These are phyloP conservation scores for Fopius arisanus DNA, from an alignment of 1,140 invertebrate species.

Conservation along the genomic window DNA sequence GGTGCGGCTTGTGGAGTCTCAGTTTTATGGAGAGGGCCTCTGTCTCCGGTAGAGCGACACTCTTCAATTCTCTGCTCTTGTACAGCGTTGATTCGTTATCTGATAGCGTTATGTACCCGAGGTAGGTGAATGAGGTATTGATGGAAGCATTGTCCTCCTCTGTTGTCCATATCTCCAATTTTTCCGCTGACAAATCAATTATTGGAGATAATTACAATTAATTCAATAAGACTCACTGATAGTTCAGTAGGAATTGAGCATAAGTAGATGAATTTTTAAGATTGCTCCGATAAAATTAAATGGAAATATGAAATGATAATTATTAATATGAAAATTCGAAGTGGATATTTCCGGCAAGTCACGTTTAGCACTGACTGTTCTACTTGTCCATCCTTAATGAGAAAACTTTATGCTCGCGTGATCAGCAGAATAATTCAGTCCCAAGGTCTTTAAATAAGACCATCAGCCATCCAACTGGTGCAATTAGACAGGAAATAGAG, in stretches of 20 bases:
- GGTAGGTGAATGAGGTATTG: conserved; percentile 70
- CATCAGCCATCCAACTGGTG: neutral
- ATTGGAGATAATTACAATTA: too few relatives aligned
- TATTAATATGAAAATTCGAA: too few relatives aligned
- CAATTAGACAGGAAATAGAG: neutral
- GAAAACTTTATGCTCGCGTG: too few relatives aligned
- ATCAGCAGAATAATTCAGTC: too few relatives aligned
- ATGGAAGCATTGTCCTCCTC: conserved; percentile 53
- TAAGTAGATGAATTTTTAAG: too few relatives aligned
- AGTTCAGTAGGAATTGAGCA: too few relatives aligned
- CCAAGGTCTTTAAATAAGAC: neutral
- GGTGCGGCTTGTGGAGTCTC: conserved; percentile 82
- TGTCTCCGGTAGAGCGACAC: conserved; percentile 80
- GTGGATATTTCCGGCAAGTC: neutral
- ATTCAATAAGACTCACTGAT: too few relatives aligned
- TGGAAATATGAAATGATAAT: neutral
- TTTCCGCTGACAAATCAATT: conserved; percentile 64
- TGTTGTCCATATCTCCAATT: conserved; percentile 70
- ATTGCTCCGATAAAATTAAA: too few relatives aligned
- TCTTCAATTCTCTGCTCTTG: conserved; percentile 87
- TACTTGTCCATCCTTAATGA: too few relatives aligned
- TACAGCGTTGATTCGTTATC: conserved; percentile 83
- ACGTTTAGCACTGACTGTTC: too few relatives aligned
- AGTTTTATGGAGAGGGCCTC: conserved; percentile 85
- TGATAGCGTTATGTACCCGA: conserved; percentile 83